Percentiles rank a stretch among this genome's conserved stretches.
These are phyloP conservation scores for Trematomus bernacchii DNA, from an alignment of 2,797 vertebrate species.

Conservation along the genomic window DNA sequence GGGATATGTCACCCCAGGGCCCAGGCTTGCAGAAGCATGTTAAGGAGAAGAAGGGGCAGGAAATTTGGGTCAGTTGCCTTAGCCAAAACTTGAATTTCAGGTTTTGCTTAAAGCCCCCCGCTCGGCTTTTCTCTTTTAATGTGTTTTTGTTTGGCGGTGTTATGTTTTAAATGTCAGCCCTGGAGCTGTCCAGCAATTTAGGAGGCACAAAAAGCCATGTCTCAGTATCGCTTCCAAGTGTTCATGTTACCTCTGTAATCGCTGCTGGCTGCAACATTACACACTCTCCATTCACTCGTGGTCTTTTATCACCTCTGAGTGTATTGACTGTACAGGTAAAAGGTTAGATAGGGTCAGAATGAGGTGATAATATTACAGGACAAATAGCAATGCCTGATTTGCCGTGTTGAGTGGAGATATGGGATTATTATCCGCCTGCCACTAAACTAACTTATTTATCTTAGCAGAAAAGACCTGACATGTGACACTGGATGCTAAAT, in stretches of 20 bases:
- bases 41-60: conserved; percentile 82
- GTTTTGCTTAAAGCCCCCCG: conserved; percentile 80
- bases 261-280: conserved; percentile 80
- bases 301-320: conserved; percentile 69
- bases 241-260: conserved; percentile 82
- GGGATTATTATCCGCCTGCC: conserved; percentile 51
- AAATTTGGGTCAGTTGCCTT: conserved; percentile 87
- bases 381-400: conserved; percentile 47
- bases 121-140: conserved; percentile 82
- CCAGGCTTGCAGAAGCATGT: conserved; percentile 81
- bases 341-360: conserved; percentile 71
- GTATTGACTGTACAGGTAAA: conserved; percentile 66
- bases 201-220: conserved; percentile 76
- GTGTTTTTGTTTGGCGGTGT: conserved; percentile 84
- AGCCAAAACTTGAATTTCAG: conserved; percentile 87
- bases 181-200: conserved; percentile 83
- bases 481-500: conserved; percentile 62
- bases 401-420: background rate
- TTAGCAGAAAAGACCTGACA: conserved; percentile 64
- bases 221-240: conserved; percentile 80
- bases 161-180: conserved; percentile 87
- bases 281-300: conserved; percentile 73
- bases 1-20: conserved; percentile 83
- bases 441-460: conserved; percentile 60
- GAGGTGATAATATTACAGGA: conserved; percentile 65